phyloP scores from a whole-genome alignment of 2,113 vertebrate genomes.

The Lucifuga dentata region DNA sequence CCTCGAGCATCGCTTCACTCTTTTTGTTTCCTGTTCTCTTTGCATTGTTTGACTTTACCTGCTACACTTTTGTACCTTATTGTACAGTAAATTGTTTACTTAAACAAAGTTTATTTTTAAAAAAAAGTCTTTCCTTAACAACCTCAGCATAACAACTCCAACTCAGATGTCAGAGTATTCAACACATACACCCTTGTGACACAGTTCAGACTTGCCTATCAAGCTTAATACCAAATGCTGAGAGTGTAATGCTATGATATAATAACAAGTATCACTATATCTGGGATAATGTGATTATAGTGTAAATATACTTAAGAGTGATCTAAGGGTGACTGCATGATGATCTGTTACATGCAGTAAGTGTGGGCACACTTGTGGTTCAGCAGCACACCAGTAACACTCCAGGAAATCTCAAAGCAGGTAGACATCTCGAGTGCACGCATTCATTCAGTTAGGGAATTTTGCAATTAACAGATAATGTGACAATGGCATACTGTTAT shows the following conservation, averaged over 20 bases:
- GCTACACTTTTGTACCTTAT: too few relatives aligned
- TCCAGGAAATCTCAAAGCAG: neutral
- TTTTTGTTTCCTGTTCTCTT: too few relatives aligned
- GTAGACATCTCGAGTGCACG: neutral
- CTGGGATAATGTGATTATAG: neutral
- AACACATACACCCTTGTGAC: conserved; percentile 18
- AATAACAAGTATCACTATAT: too few relatives aligned
- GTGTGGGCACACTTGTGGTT: conserved; percentile 20
- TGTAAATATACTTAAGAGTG: conserved; percentile 20
- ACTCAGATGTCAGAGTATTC: too few relatives aligned
- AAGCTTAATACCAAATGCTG: too few relatives aligned
- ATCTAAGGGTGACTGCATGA: conserved; percentile 9
- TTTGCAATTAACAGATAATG: neutral
- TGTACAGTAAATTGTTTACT: too few relatives aligned
- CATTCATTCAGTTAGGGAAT: neutral
- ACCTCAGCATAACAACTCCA: conserved; percentile 20
- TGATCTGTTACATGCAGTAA: conserved; percentile 24
- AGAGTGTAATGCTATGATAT: too few relatives aligned
- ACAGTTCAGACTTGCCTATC: neutral
- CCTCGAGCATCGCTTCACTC: too few relatives aligned
- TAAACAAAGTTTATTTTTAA: too few relatives aligned
- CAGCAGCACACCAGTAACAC: conserved; percentile 23
- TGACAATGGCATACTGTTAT: neutral
- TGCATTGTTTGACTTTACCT: too few relatives aligned
- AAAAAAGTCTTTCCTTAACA: conserved; percentile 29